Conservation (phyloP, 2,797 vertebrate genomes). For the Aselliscus stoliczkanus region DNA sequence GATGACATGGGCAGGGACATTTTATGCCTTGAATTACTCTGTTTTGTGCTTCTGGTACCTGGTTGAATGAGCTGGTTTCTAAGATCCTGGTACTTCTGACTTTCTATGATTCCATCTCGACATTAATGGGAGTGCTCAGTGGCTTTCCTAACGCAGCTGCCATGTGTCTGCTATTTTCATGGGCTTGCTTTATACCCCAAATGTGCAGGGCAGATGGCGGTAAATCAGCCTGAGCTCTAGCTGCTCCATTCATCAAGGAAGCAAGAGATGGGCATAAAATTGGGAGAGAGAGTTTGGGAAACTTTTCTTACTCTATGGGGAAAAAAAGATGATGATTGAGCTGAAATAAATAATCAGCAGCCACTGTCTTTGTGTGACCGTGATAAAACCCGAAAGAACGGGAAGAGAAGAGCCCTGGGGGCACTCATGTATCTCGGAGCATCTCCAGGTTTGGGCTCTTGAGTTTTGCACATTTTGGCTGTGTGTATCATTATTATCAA, state of each 20-base stretch:
- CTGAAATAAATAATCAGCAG: background rate
- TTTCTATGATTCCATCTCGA: background rate
- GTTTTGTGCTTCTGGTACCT: background rate
- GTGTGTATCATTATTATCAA: rapidly evolving
- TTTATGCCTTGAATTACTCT: background rate
- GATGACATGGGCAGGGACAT: background rate
- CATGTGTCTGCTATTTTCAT: background rate
- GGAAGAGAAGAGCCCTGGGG: too few relatives aligned
- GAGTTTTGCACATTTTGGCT: background rate
- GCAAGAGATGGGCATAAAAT: background rate
- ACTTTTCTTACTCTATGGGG: background rate
- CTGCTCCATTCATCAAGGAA: background rate
- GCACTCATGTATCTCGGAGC: rapidly evolving
- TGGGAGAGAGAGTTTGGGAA: background rate
- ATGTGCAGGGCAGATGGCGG: background rate
- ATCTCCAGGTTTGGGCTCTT: too few relatives aligned
- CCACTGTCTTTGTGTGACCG: background rate
- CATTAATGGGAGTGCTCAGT: background rate
- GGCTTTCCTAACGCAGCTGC: background rate
- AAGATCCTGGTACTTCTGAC: background rate
- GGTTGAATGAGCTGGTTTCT: background rate
- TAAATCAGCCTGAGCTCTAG: background rate
- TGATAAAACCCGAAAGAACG: background rate
- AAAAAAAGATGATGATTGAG: background rate
- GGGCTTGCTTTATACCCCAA: background rate